A percentile compares a stretch with the other conserved stretches of the same genome.
Evolutionary conservation across 2,113 vertebrate genomes (phyloP).

Genomic region (Dolichotis patagonum): DNA sequence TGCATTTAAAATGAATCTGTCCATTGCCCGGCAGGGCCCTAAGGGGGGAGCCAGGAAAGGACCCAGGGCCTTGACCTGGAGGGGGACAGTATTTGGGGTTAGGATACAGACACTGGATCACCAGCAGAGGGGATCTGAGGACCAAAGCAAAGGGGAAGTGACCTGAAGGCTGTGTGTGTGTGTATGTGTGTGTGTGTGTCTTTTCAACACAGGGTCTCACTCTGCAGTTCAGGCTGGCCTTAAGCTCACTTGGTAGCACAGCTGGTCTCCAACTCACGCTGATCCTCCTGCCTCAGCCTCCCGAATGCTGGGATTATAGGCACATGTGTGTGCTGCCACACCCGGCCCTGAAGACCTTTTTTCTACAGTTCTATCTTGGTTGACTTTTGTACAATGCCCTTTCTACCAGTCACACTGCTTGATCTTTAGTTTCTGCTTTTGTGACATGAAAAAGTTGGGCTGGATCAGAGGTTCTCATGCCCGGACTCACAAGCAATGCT

Average conservation of each 20-base stretch:
- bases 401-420: not conserved
- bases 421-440: not conserved
- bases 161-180: no score
- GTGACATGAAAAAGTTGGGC: not conserved
- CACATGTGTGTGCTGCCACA: no score
- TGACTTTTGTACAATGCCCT: not conserved
- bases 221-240: no score
- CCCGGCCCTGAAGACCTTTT: not conserved
- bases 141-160: not conserved
- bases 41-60: not conserved
- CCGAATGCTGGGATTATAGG: no score
- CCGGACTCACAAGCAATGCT: not conserved
- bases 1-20: conserved; percentile 60
- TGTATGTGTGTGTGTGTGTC: no score
- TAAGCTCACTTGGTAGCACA: no score
- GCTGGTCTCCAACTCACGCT: no score
- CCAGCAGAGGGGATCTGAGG: not conserved
- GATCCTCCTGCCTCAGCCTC: no score
- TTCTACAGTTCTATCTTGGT: not conserved
- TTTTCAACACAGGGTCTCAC: no score
- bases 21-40: not conserved
- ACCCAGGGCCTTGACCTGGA: not conserved
- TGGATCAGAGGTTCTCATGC: not conserved
- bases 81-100: not conserved
- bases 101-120: not conserved